phyloP scores from a whole-genome alignment of 2,113 vertebrate genomes.

The Melozone crissalis region DNA sequence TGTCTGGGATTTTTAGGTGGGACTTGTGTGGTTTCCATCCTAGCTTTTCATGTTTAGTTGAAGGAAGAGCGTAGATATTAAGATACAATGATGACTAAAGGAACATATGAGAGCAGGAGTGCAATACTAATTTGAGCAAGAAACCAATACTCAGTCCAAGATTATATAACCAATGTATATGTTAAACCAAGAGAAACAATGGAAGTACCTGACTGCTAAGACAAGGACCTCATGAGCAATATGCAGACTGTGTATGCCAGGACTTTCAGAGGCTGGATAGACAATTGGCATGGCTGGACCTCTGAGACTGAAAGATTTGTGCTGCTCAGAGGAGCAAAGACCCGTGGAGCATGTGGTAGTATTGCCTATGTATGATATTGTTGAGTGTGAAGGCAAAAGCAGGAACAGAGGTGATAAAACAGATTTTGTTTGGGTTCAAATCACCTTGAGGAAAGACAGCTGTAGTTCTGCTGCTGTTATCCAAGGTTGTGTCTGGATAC shows the following conservation, averaged over 20 bases:
- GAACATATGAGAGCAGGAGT: not conserved
- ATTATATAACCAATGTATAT: not conserved
- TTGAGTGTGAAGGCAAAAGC: not conserved
- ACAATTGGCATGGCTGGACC: not conserved
- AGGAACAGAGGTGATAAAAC: not conserved
- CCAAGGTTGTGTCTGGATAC: not conserved
- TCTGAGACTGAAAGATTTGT: not conserved
- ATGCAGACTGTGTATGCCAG: not conserved
- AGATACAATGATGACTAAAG: not conserved
- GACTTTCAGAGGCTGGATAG: not conserved
- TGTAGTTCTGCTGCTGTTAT: not conserved
- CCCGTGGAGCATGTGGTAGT: rapidly evolving
- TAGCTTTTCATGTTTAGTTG: not conserved
- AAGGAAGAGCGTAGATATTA: not conserved
- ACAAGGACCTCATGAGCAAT: not conserved
- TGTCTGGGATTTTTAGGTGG: not conserved
- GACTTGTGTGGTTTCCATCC: not conserved
- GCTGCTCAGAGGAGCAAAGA: not conserved
- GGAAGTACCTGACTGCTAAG: not conserved
- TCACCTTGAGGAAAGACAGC: not conserved
- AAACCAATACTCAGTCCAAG: not conserved
- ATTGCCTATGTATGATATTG: not conserved
- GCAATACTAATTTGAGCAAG: not conserved
- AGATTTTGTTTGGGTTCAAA: not conserved
- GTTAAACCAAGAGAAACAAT: not conserved